phyloP scores from a whole-genome alignment of 2,888 invertebrate species.

The Drosophila paramelanica region DNA sequence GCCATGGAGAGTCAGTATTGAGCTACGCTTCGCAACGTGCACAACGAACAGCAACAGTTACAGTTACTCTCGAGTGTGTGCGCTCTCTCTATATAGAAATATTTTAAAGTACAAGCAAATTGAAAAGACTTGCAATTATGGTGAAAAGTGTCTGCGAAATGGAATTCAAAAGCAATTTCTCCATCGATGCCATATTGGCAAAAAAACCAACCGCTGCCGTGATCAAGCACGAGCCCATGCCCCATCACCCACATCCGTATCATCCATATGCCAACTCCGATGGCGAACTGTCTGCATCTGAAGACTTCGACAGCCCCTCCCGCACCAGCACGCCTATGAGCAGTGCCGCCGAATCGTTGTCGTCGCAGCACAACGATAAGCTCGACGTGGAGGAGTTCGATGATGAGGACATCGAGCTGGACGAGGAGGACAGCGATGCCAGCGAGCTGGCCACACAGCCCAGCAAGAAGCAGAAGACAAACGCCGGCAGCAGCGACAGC shows the following conservation, averaged over 20 bases:
- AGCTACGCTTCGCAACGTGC: conserved; percentile 60
- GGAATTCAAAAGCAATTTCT: conserved; percentile 90
- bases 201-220: conserved; percentile 84
- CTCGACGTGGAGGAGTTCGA: conserved; percentile 62
- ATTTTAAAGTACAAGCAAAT: conserved; percentile 11
- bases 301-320: conserved; percentile 82
- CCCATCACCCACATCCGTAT: conserved; percentile 44
- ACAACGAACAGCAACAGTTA: conserved; percentile 49
- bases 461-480: conserved; percentile 65
- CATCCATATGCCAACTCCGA: conserved; percentile 73
- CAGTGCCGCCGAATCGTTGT: conserved; percentile 80
- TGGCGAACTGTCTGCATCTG: conserved; percentile 79
- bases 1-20: conserved; percentile 75
- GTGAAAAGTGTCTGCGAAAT: conserved; percentile 82
- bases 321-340: conserved; percentile 84
- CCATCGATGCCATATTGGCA: conserved; percentile 92
- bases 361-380: conserved; percentile 66
- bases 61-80: conserved; percentile 41
- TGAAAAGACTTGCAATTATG: conserved; percentile 68
- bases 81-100: background rate
- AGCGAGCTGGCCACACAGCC: conserved; percentile 60
- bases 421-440: conserved; percentile 62
- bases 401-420: conserved; percentile 67
- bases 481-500: conserved; percentile 83
- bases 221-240: conserved; percentile 43